phyloP scores from a whole-genome alignment of 2,113 vertebrate species.

The Pluvianellus socialis region DNA sequence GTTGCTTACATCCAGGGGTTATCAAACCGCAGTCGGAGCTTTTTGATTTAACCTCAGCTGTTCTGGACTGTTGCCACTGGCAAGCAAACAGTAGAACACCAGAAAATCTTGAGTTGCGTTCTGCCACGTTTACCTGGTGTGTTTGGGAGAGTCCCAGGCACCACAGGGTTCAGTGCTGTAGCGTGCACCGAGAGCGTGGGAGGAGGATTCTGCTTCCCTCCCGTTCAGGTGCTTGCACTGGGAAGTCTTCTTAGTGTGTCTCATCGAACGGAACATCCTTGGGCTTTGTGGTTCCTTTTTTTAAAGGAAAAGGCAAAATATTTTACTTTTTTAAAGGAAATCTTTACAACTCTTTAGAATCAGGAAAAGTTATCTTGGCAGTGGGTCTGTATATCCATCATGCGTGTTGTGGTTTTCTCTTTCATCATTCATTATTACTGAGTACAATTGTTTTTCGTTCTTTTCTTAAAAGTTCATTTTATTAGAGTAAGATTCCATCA shows the following conservation, averaged over 20 bases:
- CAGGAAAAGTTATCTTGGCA: not conserved
- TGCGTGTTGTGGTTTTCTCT: not conserved
- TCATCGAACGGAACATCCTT: not conserved
- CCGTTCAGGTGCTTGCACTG: not conserved
- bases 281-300: not conserved
- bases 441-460: not conserved
- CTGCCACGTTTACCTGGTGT: not conserved
- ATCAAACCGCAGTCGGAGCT: not conserved
- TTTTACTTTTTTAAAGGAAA: not conserved
- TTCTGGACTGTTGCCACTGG: not conserved
- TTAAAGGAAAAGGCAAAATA: not conserved
- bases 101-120: not conserved
- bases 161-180: not conserved
- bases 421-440: not conserved
- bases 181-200: not conserved
- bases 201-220: not conserved
- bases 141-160: not conserved
- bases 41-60: not conserved
- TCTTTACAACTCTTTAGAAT: not conserved
- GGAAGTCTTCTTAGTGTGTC: not conserved
- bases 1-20: not conserved
- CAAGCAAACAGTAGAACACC: not conserved
- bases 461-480: not conserved
- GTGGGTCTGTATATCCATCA: not conserved
- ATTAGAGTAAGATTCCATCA: not conserved